Evolutionary conservation across 2,888 invertebrate species (phyloP).

Genomic region (Ennomos fuscantarius): DNA sequence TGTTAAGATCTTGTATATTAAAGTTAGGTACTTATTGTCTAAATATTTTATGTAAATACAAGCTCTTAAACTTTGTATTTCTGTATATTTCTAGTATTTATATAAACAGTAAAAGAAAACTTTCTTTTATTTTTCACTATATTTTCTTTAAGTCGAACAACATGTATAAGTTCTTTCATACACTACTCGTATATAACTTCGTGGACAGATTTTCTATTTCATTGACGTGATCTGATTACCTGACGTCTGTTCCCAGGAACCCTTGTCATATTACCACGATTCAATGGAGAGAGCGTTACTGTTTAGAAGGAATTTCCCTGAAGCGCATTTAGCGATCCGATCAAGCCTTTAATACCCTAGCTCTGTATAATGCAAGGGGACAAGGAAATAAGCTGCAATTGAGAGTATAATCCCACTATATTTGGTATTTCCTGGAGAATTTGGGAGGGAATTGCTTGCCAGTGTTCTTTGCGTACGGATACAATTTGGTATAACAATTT

Average conservation of each 20-base stretch:
- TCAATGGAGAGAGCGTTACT: constrained; percentile 7
- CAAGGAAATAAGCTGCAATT: constrained; percentile 10
- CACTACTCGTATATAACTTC: constrained; percentile 9
- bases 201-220: constrained; percentile 21
- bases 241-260: constrained; percentile 23
- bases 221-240: constrained; percentile 24
- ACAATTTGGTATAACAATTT: no score
- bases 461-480: no score
- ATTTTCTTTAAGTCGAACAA: no score
- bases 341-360: constrained; percentile 12
- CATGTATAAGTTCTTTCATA: background rate
- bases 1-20: no score
- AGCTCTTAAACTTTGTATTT: no score
- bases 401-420: background rate
- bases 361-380: constrained; percentile 10
- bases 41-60: no score
- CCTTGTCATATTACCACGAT: constrained; percentile 19
- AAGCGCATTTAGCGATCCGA: constrained; percentile 29
- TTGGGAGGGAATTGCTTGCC: background rate
- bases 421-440: background rate
- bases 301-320: constrained; percentile 27
- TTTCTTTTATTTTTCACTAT: no score
- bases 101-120: no score
- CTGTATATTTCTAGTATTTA: no score
- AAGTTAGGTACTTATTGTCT: no score